Base-by-base conservation (phyloP, 2,797 vertebrate species). In the Pogoniulus pusillus region DNA sequence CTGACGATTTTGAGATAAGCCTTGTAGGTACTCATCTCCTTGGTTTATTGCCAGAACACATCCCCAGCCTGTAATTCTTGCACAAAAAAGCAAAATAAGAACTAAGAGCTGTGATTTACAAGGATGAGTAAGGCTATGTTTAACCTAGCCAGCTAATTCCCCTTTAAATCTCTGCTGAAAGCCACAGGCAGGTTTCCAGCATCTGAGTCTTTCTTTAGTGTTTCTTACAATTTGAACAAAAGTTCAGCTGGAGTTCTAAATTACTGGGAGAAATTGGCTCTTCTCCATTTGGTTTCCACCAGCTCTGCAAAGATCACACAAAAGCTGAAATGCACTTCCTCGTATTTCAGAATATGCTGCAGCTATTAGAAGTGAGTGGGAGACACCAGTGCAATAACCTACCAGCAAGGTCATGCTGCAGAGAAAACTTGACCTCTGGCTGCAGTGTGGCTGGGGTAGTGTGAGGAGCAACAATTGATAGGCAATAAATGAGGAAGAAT, bases 161-260 rank as follows among this genome's bases (percentile, higher is more conserved):
- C 69, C 73, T 83, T 83, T 87, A 89, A 85, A 91, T 78, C 32
- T 78, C 57, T 76, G 80, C 59, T 89, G 82, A 94, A 92, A 93
- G 19, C 55, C 22, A 24, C 63, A 75, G 91, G 85, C 85, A 85
- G 43, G 7, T 74, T 94, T 89, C 87, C 87, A 92, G 55, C 57
- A 59, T 63, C 10, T 34, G 76, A 89, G 47, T 57, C 57, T 95
- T 77, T 81, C 85, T 92, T 78, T 82, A 72, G 51, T 43, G 62
- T 73, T 89, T 81, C 39, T 63, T 66, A 79, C 32, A 41, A 72
- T 75, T 81, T 79, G 59, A 92, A 70, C 55, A 59, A 81, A 47
- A 75, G 71, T 85, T 93, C 80, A 76, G 14, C 59, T 78, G 53
- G 70, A 65, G 47, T 75, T 90, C 49, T 57, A 26, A 83, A 86